A percentile compares a stretch with the other conserved stretches of the same genome.
These are phyloP conservation scores for Mamestra brassicae DNA, from an alignment of 2,888 invertebrate species.

Conservation along the genomic window DNA sequence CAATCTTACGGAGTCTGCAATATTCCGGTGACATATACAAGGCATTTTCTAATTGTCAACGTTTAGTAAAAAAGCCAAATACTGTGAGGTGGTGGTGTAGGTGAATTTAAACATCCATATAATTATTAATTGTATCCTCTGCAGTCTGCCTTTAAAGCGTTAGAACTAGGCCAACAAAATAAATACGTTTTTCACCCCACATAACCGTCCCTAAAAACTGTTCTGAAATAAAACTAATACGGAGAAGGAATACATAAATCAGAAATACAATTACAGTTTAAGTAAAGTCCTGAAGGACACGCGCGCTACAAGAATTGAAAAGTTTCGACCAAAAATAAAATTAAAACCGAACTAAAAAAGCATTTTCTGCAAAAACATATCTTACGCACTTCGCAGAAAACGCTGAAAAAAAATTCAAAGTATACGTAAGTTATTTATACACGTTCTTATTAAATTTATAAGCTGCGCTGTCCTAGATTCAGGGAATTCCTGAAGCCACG, in stretches of 20 bases:
- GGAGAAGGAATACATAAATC: background rate
- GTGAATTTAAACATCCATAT: no score
- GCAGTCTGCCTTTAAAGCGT: no score
- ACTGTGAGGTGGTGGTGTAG: no score
- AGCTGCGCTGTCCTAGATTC: constrained; percentile 62
- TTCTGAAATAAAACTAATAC: background rate
- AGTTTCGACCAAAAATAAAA: background rate
- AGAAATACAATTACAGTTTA: background rate
- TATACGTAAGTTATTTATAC: constrained; percentile 51
- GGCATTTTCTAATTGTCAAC: background rate
- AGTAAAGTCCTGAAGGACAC: background rate
- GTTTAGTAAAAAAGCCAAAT: no score
- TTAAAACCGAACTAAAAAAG: no score
- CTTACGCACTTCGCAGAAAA: constrained; percentile 24
- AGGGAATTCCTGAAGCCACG: constrained; percentile 45
- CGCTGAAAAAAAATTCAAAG: constrained; percentile 44
- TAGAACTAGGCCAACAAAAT: no score
- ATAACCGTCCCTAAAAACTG: no score
- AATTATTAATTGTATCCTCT: background rate
- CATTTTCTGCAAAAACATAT: constrained; percentile 1
- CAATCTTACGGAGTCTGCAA: no score
- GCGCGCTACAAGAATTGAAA: background rate
- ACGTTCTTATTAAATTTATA: constrained; percentile 63
- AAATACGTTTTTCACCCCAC: no score
- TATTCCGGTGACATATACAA: no score